These are phyloP conservation scores for Drosophila quinaria DNA, from an alignment of 2,888 invertebrate genomes.

Conservation along the genomic window DNA sequence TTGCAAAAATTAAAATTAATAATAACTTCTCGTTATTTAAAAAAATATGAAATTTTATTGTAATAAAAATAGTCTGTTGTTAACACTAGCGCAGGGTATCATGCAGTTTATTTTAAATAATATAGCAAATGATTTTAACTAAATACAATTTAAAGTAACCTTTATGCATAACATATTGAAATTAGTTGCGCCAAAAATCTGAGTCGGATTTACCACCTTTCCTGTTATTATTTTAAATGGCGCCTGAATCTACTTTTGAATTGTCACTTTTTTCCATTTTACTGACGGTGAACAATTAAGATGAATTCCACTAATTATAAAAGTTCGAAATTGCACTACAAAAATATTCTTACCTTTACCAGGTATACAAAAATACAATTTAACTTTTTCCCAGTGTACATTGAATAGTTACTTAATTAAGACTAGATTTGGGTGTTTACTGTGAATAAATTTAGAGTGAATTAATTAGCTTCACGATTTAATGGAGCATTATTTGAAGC, in stretches of 20 bases:
- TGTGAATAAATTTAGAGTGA: conserved; percentile 13
- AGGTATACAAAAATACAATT: neutral
- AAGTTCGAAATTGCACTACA: neutral
- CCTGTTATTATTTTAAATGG: too few species aligned
- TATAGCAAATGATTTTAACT: neutral
- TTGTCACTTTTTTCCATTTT: neutral
- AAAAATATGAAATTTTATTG: neutral
- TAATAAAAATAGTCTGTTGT: neutral
- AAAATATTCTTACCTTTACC: neutral
- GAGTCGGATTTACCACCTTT: neutral
- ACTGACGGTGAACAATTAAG: neutral
- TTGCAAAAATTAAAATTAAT: too few species aligned
- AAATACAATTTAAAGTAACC: neutral
- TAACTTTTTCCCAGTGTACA: neutral
- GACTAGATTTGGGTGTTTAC: conserved; percentile 12
- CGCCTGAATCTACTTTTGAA: neutral
- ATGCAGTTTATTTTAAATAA: neutral
- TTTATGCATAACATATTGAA: neutral
- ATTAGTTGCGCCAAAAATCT: neutral
- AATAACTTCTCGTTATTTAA: too few species aligned
- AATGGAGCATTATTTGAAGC: neutral
- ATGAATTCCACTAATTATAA: neutral
- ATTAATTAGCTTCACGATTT: conserved; percentile 14
- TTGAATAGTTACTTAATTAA: neutral
- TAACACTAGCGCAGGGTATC: neutral